Conservation (phyloP, 2,888 invertebrate species). For the Conomelus anceps region DNA sequence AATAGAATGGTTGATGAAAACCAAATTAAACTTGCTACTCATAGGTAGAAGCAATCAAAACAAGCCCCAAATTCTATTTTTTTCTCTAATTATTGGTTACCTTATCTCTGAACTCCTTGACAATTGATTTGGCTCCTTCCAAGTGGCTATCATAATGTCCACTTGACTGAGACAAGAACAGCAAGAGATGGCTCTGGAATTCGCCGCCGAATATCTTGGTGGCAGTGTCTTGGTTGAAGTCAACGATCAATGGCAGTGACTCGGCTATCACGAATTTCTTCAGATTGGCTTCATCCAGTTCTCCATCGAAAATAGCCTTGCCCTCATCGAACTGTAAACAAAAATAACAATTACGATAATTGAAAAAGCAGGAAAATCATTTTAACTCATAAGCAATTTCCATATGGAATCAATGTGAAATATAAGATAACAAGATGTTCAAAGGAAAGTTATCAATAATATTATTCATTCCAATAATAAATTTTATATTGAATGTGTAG, state of each 20-base stretch:
- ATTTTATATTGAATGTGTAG: too few species aligned
- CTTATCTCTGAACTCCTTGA: slow-evolving; percentile 84
- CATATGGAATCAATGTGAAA: too few species aligned
- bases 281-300: slow-evolving; percentile 55
- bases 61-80: too few species aligned
- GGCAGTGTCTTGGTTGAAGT: slow-evolving; percentile 96
- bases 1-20: too few species aligned
- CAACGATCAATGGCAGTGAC: slow-evolving; percentile 83
- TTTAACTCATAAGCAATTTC: too few species aligned
- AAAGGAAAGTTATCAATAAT: too few species aligned
- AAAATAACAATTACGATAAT: slow-evolving; percentile 2
- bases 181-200: slow-evolving; percentile 90
- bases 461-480: too few species aligned
- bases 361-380: too few species aligned
- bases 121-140: slow-evolving; percentile 71
- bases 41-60: too few species aligned
- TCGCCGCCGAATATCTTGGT: slow-evolving; percentile 98
- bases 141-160: slow-evolving; percentile 76
- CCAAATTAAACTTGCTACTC: too few species aligned
- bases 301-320: slow-evolving; percentile 61
- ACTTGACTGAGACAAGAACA: slow-evolving; percentile 88
- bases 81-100: too few species aligned
- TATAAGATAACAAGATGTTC: too few species aligned
- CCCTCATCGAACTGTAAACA: slow-evolving; percentile 74
- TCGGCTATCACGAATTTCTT: slow-evolving; percentile 78